Evolutionary conservation across 2,888 invertebrate species (phyloP), one percentile per base, ranked within the genome.

Genomic region (Hylaea fasciaria): DNA sequence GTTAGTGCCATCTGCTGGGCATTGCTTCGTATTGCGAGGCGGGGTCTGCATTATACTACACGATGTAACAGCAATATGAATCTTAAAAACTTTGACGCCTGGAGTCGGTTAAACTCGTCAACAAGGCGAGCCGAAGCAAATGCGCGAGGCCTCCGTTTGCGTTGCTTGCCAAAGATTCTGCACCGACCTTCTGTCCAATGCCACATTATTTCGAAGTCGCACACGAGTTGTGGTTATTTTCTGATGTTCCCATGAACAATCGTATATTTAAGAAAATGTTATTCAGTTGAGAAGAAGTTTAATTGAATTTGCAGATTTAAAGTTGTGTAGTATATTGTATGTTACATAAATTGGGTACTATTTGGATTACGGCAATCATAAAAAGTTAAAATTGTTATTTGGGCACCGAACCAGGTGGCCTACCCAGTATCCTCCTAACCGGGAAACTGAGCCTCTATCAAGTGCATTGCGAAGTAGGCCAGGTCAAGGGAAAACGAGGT

Each of bases 91-190:
- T 3, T 22, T 22, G 5, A 22, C 22, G 22, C 22, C 22, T 22
- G 22, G 5, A 22, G 22, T 22, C 22, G 22, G 22, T 22, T 22
- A 22, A 22, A 22, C 22, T 22, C 22, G 22, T 22, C 64, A 50
- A 49, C 56, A 39, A 57, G 52, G 56, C 61, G 52, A 72, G 63
- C 69, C 72, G 72, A 66, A 66, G 71, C 65, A 68, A 70, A 70
- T 68, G 67, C 69, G 67, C 76, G 71, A 75, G 76, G 74, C 79
- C 91, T 62, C 54, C 48, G 58, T 54, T 85, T 86, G 88, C 85
- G 87, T 82, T 85, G 89, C 91, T 92, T 93, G 94, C 93, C 93
- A 92, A 93, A 89, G 89, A 93, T 93, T 93, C 92, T 93, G 93
- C 92, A 92, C 81, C 86, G 89, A 87, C 89, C 89, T 87, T 89